A percentile compares a stretch with the other conserved stretches of the same genome.
Evolutionary conservation across 2,888 invertebrate genomes (phyloP).

Genomic region (Drosophila picticornis): DNA sequence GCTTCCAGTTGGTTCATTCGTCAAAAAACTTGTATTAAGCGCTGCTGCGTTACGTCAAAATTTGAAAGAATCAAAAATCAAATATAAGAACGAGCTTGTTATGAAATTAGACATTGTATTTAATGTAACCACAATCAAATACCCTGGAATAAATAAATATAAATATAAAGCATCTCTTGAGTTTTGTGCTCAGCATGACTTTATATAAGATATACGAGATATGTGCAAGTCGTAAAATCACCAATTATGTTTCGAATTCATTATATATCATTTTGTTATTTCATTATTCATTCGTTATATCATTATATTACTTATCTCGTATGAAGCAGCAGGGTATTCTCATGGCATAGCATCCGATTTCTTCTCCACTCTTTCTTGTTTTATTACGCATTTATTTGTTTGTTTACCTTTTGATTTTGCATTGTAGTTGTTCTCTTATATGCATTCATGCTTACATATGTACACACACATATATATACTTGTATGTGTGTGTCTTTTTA

Average conservation of each 20-base stretch:
- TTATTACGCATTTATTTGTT: slow-evolving; percentile 67
- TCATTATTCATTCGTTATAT: no score
- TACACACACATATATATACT: slow-evolving; percentile 11
- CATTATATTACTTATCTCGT: not conserved
- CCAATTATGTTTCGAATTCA: not conserved
- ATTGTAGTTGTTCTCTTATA: slow-evolving; percentile 70
- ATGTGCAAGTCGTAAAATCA: not conserved
- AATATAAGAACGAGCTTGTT: slow-evolving; percentile 2
- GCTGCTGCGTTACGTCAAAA: slow-evolving; percentile 1
- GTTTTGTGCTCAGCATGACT: not conserved
- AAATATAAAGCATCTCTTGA: not conserved
- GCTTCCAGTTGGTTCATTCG: slow-evolving; percentile 1
- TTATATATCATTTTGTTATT: no score
- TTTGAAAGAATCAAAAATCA: not conserved
- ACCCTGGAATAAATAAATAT: not conserved
- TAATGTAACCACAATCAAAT: not conserved
- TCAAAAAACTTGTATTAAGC: slow-evolving; percentile 15
- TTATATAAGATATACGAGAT: not conserved
- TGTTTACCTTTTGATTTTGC: slow-evolving; percentile 71
- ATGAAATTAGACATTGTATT: not conserved
- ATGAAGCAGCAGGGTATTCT: slow-evolving; percentile 5
- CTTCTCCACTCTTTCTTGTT: slow-evolving; percentile 34
- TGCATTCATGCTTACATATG: slow-evolving; percentile 30
- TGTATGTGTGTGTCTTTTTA: slow-evolving; percentile 13
- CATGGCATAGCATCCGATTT: not conserved